phyloP scores from a whole-genome alignment of 2,113 vertebrate species.

The Alaudala cheleensis region DNA sequence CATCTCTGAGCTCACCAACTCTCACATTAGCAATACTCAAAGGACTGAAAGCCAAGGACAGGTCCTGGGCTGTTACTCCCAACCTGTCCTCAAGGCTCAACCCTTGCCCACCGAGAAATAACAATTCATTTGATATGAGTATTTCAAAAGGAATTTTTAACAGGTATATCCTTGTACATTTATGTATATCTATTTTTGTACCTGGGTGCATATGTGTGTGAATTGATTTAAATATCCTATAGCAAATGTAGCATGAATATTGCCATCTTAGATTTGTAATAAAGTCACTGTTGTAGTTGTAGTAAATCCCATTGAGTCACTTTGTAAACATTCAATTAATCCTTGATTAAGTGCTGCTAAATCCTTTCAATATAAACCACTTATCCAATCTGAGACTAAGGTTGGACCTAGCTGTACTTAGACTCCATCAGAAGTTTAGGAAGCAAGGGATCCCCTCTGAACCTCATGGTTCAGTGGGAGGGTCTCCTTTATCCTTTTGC shows the following conservation, averaged over 20 bases:
- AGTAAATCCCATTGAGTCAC: neutral
- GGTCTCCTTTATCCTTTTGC: neutral
- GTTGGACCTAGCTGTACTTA: neutral
- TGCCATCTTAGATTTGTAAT: neutral
- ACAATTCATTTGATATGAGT: neutral
- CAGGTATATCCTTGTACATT: neutral
- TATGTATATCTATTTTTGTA: neutral
- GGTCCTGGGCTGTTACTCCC: neutral
- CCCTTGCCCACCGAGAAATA: neutral
- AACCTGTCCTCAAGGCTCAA: neutral
- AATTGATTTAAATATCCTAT: neutral
- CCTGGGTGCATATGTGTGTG: neutral
- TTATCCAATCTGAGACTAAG: neutral
- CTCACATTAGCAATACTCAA: rapidly evolving
- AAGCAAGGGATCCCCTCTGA: neutral
- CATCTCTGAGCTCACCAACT: neutral
- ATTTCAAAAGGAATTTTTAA: neutral
- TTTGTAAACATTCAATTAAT: neutral
- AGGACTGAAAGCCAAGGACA: neutral
- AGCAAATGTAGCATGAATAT: neutral
- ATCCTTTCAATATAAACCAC: neutral
- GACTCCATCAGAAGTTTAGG: neutral
- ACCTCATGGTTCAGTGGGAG: neutral
- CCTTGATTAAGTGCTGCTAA: neutral
- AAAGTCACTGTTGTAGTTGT: neutral